These are phyloP conservation scores for Amphiprion clarkii DNA, from an alignment of 2,797 vertebrate species.

Conservation along the genomic window DNA sequence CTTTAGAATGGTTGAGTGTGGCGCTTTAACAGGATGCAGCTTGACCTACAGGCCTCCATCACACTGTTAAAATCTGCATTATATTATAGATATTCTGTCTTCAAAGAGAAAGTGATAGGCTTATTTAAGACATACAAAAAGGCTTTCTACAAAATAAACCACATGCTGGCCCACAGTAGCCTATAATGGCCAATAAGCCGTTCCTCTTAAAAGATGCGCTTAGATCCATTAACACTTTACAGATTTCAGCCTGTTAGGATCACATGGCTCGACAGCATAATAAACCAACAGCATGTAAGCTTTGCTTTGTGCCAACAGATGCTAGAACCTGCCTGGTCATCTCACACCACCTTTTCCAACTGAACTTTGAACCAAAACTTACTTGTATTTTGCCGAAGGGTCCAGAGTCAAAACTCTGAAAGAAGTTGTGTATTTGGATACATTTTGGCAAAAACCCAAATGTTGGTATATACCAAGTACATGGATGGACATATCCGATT, in stretches of 20 bases:
- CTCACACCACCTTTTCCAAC: slow-evolving; percentile 9
- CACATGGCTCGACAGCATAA: not conserved
- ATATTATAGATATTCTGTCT: not conserved
- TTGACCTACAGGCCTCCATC: slow-evolving; percentile 11
- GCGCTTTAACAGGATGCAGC: slow-evolving; percentile 25
- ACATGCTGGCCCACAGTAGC: not conserved
- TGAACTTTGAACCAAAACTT: slow-evolving; percentile 5
- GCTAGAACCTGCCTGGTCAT: not conserved
- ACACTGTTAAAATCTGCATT: slow-evolving; percentile 10
- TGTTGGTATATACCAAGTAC: not conserved
- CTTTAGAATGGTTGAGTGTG: slow-evolving; percentile 6
- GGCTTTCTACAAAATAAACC: slow-evolving; percentile 1
- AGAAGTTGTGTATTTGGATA: not conserved
- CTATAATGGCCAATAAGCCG: not conserved
- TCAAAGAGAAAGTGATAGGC: slow-evolving; percentile 3
- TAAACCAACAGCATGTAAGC: not conserved
- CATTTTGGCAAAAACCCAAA: not conserved
- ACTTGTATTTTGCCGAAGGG: not conserved
- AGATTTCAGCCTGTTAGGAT: slow-evolving; percentile 4
- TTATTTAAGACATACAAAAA: slow-evolving; percentile 14
- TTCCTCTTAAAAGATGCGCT: not conserved
- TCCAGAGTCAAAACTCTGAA: not conserved
- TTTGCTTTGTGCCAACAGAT: slow-evolving; percentile 1
- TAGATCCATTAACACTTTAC: not conserved
- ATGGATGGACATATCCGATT: not conserved